Percentiles rank a stretch among this genome's conserved stretches.
These are phyloP conservation scores for Dendrolimus houi DNA, from an alignment of 2,888 invertebrate genomes.

Conservation along the genomic window DNA sequence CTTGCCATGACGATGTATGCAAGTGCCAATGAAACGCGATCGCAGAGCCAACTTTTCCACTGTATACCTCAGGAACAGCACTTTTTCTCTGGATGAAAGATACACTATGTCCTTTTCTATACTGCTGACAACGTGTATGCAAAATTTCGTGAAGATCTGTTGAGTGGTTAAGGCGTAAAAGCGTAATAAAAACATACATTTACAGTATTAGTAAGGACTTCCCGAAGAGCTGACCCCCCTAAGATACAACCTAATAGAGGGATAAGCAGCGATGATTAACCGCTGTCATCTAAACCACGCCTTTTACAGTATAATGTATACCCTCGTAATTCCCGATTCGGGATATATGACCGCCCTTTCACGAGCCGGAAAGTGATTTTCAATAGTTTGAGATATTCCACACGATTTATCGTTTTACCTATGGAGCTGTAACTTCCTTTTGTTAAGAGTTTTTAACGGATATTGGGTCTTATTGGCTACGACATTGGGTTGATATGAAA, in stretches of 20 bases:
- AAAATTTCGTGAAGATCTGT: too few species aligned
- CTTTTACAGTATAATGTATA: neutral
- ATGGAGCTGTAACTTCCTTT: conserved; percentile 10
- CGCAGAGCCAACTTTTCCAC: too few species aligned
- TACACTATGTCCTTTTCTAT: too few species aligned
- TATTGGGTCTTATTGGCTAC: neutral
- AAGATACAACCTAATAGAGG: neutral
- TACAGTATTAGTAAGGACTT: too few species aligned
- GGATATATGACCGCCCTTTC: conserved; percentile 34
- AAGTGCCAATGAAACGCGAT: too few species aligned
- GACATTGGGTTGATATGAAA: neutral
- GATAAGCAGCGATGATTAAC: neutral
- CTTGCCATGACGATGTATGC: too few species aligned
- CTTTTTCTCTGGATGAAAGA: too few species aligned
- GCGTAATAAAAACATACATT: too few species aligned
- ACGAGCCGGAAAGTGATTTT: conserved; percentile 41
- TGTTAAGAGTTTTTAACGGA: neutral
- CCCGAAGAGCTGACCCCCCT: neutral
- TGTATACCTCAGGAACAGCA: too few species aligned
- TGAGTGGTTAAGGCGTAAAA: too few species aligned
- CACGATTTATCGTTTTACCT: conserved; percentile 36
- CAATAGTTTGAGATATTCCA: conserved; percentile 50
- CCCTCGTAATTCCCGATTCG: neutral
- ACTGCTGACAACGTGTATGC: too few species aligned
- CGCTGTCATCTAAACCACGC: neutral